Percentiles rank a stretch among this genome's conserved stretches.
These are phyloP conservation scores for Melanostoma scalare DNA, from an alignment of 2,888 invertebrate genomes.

Conservation along the genomic window DNA sequence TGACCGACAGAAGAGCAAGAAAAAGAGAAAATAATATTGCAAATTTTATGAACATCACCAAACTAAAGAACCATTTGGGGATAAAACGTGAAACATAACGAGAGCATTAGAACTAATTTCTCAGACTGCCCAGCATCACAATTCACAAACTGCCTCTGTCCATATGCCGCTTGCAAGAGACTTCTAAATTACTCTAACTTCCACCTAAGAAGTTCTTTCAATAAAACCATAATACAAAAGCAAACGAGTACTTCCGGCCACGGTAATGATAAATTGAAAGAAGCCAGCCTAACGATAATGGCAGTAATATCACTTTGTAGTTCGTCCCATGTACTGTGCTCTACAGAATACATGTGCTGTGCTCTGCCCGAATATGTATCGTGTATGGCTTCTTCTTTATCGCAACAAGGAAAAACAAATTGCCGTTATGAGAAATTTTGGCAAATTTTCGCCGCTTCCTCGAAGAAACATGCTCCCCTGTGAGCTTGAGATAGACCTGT, in stretches of 20 bases:
- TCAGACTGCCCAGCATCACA: slow-evolving; percentile 42
- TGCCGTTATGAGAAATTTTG: slow-evolving; percentile 57
- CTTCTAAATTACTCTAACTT: background rate
- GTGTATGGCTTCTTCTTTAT: slow-evolving; percentile 9
- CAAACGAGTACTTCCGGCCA: slow-evolving; percentile 48
- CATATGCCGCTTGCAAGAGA: slow-evolving; percentile 29
- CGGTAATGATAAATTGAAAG: slow-evolving; percentile 66
- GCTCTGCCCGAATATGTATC: slow-evolving; percentile 1
- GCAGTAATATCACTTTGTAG: slow-evolving; percentile 68
- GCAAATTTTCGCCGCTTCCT: slow-evolving; percentile 33
- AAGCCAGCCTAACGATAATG: slow-evolving; percentile 67
- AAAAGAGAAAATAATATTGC: background rate
- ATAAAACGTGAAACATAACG: slow-evolving; percentile 46
- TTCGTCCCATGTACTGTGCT: slow-evolving; percentile 25
- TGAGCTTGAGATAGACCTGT: slow-evolving; percentile 25
- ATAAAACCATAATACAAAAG: slow-evolving; percentile 50
- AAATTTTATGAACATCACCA: slow-evolving; percentile 58
- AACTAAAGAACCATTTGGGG: slow-evolving; percentile 64
- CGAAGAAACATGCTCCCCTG: slow-evolving; percentile 23
- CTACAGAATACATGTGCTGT: slow-evolving; percentile 15
- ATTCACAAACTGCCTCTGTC: slow-evolving; percentile 9
- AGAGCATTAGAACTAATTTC: slow-evolving; percentile 50
- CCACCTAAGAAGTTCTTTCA: background rate
- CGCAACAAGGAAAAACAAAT: slow-evolving; percentile 45
- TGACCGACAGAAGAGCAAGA: too few species aligned